Percentiles rank a stretch among this genome's conserved stretches.
phyloP scores from a whole-genome alignment of 2,797 vertebrate genomes.

The Emys orbicularis region DNA sequence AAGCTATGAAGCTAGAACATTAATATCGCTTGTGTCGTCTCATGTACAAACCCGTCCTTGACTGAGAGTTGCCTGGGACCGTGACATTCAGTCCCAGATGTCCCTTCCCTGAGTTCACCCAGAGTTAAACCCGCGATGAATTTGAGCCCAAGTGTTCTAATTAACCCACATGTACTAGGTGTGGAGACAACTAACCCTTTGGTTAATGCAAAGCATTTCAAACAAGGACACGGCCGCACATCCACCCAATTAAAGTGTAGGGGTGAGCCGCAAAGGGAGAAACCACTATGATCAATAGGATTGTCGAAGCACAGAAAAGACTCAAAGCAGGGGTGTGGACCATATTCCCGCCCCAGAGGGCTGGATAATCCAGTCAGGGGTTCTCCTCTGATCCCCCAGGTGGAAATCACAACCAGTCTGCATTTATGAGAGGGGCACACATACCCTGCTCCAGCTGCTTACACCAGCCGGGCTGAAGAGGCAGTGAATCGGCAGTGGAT shows the following conservation, averaged over 20 bases:
- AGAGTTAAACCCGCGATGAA: too few relatives aligned
- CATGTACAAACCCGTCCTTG: background rate
- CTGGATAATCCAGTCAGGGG: background rate
- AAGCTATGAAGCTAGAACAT: background rate
- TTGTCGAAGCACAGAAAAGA: background rate
- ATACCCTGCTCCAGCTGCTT: background rate
- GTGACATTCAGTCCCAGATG: accelerated
- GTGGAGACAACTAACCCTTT: background rate
- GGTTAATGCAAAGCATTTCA: background rate
- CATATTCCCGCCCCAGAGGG: background rate
- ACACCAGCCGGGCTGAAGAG: background rate
- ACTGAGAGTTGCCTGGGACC: accelerated
- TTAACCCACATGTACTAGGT: background rate
- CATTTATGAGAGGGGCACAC: background rate
- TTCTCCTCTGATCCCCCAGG: background rate
- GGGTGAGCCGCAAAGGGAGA: background rate
- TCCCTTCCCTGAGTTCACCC: background rate
- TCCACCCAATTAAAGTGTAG: background rate
- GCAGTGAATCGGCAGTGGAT: background rate
- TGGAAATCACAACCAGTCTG: background rate
- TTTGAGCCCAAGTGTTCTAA: background rate
- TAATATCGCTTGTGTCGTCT: background rate
- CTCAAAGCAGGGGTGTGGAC: background rate
- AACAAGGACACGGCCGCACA: background rate
- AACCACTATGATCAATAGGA: background rate